Conservation (phyloP, 2,113 vertebrate genomes). For the Syrrhaptes paradoxus region DNA sequence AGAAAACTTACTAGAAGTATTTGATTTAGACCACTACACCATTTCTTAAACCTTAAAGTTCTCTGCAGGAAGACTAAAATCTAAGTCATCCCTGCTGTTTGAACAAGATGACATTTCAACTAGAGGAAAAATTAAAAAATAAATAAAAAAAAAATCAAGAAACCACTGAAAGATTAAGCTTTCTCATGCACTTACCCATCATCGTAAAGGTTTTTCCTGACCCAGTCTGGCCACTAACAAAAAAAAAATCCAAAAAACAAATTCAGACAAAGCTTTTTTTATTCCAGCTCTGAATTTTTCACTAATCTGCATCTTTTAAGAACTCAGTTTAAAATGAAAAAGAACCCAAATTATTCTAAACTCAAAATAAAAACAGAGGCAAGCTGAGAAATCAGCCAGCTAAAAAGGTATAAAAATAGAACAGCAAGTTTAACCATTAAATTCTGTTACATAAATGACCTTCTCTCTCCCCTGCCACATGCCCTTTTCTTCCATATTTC, state of each 20-base stretch:
- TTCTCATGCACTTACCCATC: constrained; percentile 83
- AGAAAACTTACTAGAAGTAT: background rate
- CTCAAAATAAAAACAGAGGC: background rate
- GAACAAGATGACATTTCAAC: background rate
- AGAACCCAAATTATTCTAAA: background rate
- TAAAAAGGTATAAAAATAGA: background rate
- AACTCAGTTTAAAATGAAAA: background rate
- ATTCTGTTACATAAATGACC: background rate
- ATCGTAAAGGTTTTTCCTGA: constrained; percentile 98
- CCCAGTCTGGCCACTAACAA: constrained; percentile 90
- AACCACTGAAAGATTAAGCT: background rate
- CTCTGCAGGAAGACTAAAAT: background rate
- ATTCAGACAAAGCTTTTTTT: background rate
- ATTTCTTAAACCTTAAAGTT: background rate
- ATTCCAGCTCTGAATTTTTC: background rate
- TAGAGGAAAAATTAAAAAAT: background rate
- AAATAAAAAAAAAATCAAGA: background rate
- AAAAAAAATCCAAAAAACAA: background rate
- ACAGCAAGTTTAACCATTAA: background rate
- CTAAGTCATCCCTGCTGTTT: background rate
- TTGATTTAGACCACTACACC: background rate
- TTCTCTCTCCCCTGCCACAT: background rate
- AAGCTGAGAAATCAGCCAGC: background rate
- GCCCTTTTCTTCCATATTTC: background rate
- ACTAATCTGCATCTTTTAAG: background rate